phyloP scores from a whole-genome alignment of 2,888 invertebrate genomes.

The Linyphia triangularis region DNA sequence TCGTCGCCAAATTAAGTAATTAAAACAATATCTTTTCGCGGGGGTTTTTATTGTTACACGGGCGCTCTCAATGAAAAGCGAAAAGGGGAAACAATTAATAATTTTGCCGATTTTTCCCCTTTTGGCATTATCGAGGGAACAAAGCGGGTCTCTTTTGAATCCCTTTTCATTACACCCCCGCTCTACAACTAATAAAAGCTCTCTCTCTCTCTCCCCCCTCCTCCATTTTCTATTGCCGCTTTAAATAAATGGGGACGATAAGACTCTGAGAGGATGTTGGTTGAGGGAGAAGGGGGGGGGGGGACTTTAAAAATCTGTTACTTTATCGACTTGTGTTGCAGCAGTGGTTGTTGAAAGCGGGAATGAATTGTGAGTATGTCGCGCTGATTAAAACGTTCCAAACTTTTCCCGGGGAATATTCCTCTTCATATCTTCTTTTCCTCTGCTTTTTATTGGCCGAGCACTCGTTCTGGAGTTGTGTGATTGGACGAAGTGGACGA shows the following conservation, averaged over 20 bases:
- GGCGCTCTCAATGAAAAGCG: conserved; percentile 52
- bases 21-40: conserved; percentile 74
- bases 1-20: conserved; percentile 76
- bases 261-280: conserved; percentile 37
- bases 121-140: conserved; percentile 74
- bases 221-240: conserved; percentile 49
- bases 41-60: conserved; percentile 74
- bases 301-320: conserved; percentile 75
- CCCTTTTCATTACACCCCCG: conserved; percentile 11
- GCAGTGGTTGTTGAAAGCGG: conserved; percentile 44
- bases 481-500: conserved; percentile 66
- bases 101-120: conserved; percentile 74
- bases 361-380: conserved; percentile 73
- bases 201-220: conserved; percentile 10
- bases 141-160: conserved; percentile 56
- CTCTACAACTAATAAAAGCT: conserved; percentile 70
- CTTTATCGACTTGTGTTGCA: conserved; percentile 65
- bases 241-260: conserved; percentile 74
- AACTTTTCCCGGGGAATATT: conserved; percentile 53
- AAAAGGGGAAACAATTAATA: conserved; percentile 71
- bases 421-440: conserved; percentile 62
- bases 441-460: conserved; percentile 71
- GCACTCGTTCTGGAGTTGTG: conserved; percentile 60
- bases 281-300: neutral
- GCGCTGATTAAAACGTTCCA: conserved; percentile 74